Conservation (phyloP, 2,888 invertebrate genomes). For the Diplazon laetatorius region DNA sequence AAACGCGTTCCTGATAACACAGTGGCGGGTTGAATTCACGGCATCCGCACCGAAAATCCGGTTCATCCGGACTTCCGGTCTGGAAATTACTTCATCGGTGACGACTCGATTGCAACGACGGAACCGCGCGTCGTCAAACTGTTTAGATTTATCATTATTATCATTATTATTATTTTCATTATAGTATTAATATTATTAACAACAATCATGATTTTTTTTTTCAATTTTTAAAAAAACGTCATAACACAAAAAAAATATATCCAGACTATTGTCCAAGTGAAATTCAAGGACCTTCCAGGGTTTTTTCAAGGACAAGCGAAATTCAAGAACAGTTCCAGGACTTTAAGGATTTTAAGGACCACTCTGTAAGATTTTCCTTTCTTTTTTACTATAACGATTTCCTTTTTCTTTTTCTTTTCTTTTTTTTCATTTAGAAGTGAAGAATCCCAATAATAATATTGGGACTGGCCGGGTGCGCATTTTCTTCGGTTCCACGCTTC, state of each 20-base stretch:
- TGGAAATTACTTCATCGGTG: slow-evolving; percentile 4
- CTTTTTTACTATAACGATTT: not conserved
- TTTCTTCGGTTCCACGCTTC: not conserved
- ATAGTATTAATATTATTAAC: too few relatives aligned
- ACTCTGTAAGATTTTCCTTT: too few relatives aligned
- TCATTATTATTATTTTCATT: too few relatives aligned
- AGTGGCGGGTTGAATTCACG: slow-evolving; percentile 20
- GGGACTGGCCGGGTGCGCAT: not conserved
- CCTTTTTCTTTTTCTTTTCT: not conserved
- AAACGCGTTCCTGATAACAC: slow-evolving; percentile 57
- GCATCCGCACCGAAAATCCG: slow-evolving; percentile 64
- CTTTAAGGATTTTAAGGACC: too few relatives aligned
- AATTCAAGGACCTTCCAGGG: too few relatives aligned
- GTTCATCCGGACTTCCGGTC: slow-evolving; percentile 38
- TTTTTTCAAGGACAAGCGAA: too few relatives aligned
- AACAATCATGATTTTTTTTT: too few relatives aligned
- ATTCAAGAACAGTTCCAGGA: too few relatives aligned
- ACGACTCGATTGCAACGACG: not conserved
- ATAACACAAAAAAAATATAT: too few relatives aligned
- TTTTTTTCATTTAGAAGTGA: slow-evolving; percentile 9
- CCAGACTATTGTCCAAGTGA: too few relatives aligned
- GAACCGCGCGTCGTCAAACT: not conserved
- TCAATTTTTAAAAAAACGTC: too few relatives aligned
- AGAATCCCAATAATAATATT: not conserved
- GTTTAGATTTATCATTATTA: too few relatives aligned